Percentiles rank a stretch among this genome's conserved stretches.
These are phyloP conservation scores for Nemotelus nigrinus DNA, from an alignment of 2,888 invertebrate genomes.

Conservation along the genomic window DNA sequence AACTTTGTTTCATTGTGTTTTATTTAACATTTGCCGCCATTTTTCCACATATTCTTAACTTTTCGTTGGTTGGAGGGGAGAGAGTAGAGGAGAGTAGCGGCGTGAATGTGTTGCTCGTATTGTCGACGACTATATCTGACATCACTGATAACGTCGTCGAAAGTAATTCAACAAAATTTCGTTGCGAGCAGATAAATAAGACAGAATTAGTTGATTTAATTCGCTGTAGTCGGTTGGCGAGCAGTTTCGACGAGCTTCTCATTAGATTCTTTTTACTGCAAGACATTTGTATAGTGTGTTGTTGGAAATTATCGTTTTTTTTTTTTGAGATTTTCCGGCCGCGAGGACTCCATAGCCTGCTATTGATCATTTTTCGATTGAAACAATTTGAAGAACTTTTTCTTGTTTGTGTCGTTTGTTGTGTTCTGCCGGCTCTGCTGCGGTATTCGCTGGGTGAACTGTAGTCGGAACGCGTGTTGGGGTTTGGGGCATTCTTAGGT, in stretches of 20 bases:
- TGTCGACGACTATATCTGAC: constrained; percentile 23
- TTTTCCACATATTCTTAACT: constrained; percentile 8
- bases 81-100: constrained; percentile 2
- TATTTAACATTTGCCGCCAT: constrained; percentile 25
- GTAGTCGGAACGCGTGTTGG: not conserved
- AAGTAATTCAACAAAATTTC: constrained; percentile 40
- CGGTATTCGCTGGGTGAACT: not conserved
- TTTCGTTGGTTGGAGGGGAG: not conserved
- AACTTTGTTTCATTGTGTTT: constrained; percentile 23
- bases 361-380: not conserved
- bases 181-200: constrained; percentile 37
- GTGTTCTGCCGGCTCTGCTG: not conserved
- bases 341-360: not conserved
- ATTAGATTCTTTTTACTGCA: not conserved
- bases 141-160: constrained; percentile 39
- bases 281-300: too few species aligned
- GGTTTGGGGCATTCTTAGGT: not conserved
- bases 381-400: constrained; percentile 4
- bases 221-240: constrained; percentile 31
- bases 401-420: constrained; percentile 4
- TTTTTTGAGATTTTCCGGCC: not conserved
- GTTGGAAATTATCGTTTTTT: constrained; percentile 14
- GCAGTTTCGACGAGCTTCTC: constrained; percentile 30
- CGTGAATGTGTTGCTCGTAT: not conserved
- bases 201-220: constrained; percentile 41